A percentile compares a stretch with the other conserved stretches of the same genome.
phyloP scores from a whole-genome alignment of 2,797 vertebrate genomes.

The Limosa lapponica region DNA sequence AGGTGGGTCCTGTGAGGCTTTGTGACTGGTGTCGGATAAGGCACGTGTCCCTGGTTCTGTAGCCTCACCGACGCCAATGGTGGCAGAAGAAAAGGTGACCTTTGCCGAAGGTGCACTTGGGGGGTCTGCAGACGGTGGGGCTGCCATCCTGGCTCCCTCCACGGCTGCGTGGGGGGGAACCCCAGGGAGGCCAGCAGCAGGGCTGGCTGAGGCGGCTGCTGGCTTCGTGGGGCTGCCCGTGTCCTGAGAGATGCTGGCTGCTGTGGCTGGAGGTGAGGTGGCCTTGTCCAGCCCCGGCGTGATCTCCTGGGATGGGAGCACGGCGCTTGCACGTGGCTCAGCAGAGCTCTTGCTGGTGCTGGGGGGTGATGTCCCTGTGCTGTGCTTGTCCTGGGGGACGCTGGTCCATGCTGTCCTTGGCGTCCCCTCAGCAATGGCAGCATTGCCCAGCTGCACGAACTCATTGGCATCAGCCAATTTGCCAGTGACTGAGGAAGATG shows the following conservation, averaged over 20 bases:
- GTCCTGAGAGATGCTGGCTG: background rate
- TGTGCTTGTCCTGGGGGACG: background rate
- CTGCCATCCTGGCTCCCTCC: background rate
- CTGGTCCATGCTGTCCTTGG: accelerated
- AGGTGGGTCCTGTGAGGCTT: accelerated
- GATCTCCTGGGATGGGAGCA: background rate
- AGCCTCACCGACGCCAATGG: accelerated
- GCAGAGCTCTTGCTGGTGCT: background rate
- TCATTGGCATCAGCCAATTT: background rate
- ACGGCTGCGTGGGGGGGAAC: accelerated
- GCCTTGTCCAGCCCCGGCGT: accelerated
- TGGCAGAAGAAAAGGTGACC: background rate
- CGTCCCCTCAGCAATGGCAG: accelerated
- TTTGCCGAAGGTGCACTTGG: accelerated
- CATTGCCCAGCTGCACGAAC: background rate
- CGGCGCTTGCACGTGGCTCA: accelerated
- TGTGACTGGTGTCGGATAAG: accelerated
- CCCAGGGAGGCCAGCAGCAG: accelerated
- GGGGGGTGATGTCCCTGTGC: background rate
- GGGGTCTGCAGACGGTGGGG: accelerated
- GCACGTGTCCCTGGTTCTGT: background rate
- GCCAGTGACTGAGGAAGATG: background rate
- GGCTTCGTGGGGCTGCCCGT: accelerated
- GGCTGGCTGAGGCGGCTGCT: background rate
- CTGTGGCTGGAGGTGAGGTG: background rate